Percentiles rank a stretch among this genome's conserved stretches.
These are phyloP conservation scores for Caenorhabditis sp. DNA, from an alignment of 2,888 invertebrate genomes.

Conservation along the genomic window DNA sequence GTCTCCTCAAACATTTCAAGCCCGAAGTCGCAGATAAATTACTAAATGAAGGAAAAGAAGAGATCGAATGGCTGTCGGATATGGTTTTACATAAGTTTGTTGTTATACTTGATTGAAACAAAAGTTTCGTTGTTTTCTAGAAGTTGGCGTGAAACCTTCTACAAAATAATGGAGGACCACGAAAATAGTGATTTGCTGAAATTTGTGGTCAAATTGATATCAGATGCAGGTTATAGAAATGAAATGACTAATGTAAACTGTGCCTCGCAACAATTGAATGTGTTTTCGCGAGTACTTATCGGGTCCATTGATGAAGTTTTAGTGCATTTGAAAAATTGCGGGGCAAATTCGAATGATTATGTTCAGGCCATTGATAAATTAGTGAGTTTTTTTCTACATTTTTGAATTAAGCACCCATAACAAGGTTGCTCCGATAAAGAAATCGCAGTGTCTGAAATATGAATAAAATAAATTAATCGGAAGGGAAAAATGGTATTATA, in stretches of 20 bases:
- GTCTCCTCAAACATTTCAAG: neutral
- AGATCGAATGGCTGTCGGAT: neutral
- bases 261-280: neutral
- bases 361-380: neutral
- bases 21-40: neutral
- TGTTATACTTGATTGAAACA: no score
- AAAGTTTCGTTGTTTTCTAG: no score
- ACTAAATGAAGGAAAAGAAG: neutral
- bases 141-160: neutral
- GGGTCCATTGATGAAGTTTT: neutral
- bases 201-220: neutral
- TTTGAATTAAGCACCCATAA: no score
- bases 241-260: neutral
- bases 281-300: neutral
- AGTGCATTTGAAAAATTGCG: neutral
- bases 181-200: neutral
- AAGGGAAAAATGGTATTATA: no score
- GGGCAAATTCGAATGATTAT: neutral
- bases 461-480: no score
- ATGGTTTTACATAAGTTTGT: neutral
- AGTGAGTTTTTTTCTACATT: no score
- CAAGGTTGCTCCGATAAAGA: no score
- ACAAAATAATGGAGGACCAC: neutral
- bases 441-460: no score
- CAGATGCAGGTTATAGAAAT: neutral